phyloP scores from a whole-genome alignment of 2,113 vertebrate genomes.

The Callopanchax toddi region DNA sequence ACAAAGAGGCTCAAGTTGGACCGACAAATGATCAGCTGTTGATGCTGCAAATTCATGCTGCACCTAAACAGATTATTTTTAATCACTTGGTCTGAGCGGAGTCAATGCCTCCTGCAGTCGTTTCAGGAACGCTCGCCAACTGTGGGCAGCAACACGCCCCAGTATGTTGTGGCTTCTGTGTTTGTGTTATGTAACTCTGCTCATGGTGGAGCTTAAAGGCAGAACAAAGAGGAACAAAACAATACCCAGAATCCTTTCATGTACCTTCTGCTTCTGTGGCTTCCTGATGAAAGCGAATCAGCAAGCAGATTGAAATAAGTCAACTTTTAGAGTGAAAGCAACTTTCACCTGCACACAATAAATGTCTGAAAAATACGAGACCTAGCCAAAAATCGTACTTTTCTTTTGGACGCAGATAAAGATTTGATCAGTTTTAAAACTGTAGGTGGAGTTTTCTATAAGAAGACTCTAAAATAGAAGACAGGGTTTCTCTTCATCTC shows the following conservation, averaged over 20 bases:
- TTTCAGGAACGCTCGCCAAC: constrained; percentile 5
- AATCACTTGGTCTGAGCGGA: neutral
- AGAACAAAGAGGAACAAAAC: constrained; percentile 12
- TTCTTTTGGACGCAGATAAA: no score
- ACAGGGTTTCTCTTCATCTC: no score
- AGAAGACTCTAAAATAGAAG: no score
- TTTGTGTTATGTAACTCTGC: constrained; percentile 37
- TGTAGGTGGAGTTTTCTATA: no score
- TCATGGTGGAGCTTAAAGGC: constrained; percentile 10
- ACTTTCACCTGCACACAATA: no score
- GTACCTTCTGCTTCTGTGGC: constrained; percentile 4
- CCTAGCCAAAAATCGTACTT: no score
- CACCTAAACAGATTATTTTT: constrained; percentile 16
- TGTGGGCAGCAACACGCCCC: constrained; percentile 14
- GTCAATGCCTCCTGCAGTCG: neutral
- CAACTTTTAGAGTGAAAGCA: no score
- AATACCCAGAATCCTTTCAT: constrained; percentile 23
- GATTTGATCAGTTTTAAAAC: no score
- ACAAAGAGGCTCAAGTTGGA: constrained; percentile 17
- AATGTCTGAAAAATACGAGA: no score
- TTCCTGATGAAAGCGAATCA: constrained; percentile 11
- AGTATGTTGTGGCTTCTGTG: constrained; percentile 13
- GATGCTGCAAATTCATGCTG: constrained; percentile 24
- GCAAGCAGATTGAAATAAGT: constrained; percentile 1
- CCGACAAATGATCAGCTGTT: constrained; percentile 47